Evolutionary conservation across 1,140 invertebrate genomes (phyloP).

Genomic region (Scaptomyza graminum): DNA sequence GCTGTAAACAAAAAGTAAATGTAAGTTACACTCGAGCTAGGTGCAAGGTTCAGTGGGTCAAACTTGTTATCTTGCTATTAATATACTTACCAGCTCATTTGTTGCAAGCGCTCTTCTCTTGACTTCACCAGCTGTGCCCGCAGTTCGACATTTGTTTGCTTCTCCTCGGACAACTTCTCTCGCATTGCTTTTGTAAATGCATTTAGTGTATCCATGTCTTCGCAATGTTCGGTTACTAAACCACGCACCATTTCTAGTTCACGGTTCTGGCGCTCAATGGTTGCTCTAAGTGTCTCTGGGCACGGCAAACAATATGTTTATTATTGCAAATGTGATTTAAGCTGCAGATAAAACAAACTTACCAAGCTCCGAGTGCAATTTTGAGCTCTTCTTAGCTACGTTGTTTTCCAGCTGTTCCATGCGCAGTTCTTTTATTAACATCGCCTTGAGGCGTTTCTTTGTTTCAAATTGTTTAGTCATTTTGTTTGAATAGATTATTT

Average conservation of each 20-base stretch:
- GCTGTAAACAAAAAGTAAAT: slow-evolving; percentile 34
- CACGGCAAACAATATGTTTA: not conserved
- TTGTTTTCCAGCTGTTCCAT: slow-evolving; percentile 20
- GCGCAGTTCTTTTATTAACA: slow-evolving; percentile 34
- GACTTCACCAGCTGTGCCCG: slow-evolving; percentile 4
- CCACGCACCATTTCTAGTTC: slow-evolving; percentile 15
- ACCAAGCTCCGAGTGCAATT: slow-evolving; percentile 42
- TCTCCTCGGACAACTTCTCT: slow-evolving; percentile 19
- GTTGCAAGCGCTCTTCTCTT: slow-evolving; percentile 11
- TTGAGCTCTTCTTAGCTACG: slow-evolving; percentile 32
- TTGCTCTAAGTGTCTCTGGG: slow-evolving; percentile 20
- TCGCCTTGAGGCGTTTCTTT: slow-evolving; percentile 30
- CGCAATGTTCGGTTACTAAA: not conserved
- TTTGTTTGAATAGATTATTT: not conserved
- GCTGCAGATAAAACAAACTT: not conserved
- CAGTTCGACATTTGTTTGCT: slow-evolving; percentile 12
- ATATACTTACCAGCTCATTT: slow-evolving; percentile 46
- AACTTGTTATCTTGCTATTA: too few species aligned
- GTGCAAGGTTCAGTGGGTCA: too few species aligned
- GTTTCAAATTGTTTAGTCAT: slow-evolving; percentile 35
- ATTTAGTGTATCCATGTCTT: slow-evolving; percentile 31
- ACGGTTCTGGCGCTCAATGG: slow-evolving; percentile 22
- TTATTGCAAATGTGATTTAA: not conserved
- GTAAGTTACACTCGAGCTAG: not conserved
- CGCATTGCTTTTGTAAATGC: slow-evolving; percentile 15